phyloP scores from a whole-genome alignment of 1,140 invertebrate species.

The Stegodyphus dumicola region DNA sequence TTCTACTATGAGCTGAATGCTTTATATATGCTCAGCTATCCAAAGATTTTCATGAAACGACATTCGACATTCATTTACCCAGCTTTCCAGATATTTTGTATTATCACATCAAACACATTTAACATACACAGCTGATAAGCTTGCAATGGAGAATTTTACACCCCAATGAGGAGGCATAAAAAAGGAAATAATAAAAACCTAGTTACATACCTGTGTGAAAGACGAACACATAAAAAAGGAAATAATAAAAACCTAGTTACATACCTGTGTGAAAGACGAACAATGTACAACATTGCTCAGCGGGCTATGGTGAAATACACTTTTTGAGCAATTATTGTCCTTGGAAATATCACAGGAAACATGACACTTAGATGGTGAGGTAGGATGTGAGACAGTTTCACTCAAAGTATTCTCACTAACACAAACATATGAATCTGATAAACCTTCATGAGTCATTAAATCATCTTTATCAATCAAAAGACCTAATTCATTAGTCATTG shows the following conservation, averaged over 20 bases:
- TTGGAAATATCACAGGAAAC: constrained; percentile 55
- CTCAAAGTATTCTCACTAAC: constrained; percentile 13
- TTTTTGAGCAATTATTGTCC: constrained; percentile 41
- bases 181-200: too few species aligned
- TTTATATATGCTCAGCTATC: too few species aligned
- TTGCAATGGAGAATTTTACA: too few species aligned
- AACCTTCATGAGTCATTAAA: neutral
- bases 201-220: constrained; percentile 10
- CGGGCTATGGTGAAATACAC: constrained; percentile 14
- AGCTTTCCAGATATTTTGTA: too few species aligned
- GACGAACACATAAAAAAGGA: too few species aligned
- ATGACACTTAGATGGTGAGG: constrained; percentile 46
- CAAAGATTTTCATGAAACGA: too few species aligned
- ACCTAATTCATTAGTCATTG: neutral
- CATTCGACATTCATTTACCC: too few species aligned
- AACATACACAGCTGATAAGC: too few species aligned
- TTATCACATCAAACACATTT: too few species aligned
- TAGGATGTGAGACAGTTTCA: constrained; percentile 14
- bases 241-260: too few species aligned
- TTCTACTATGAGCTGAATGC: too few species aligned
- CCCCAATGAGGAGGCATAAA: too few species aligned
- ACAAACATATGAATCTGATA: constrained; percentile 23
- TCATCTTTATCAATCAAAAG: constrained; percentile 23
- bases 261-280: constrained; percentile 29
- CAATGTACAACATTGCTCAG: constrained; percentile 5